Base-by-base conservation (phyloP, 2,797 vertebrate genomes). In the Pangasius mekongensis region DNA sequence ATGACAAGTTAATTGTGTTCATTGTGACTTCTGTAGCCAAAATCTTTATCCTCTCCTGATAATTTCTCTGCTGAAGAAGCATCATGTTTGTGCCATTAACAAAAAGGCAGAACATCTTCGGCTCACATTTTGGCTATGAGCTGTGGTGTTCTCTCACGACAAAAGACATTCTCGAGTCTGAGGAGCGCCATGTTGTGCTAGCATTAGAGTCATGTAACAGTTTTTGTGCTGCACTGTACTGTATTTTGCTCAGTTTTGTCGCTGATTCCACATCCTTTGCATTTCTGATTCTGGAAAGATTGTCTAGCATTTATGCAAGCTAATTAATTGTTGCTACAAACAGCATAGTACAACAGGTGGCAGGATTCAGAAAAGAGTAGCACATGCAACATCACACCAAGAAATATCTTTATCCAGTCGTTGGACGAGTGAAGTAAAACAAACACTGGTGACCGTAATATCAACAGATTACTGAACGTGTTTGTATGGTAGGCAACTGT, bases 1-100 rank as follows among this genome's bases (percentile, higher is more conserved):
- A 73, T 73, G 69, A 73, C 8, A 43, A 73, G 69, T 3, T 73
- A 27, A 74, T 74, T 74, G 27, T 74, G 30, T 74, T 74, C 71
- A 74, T 47, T 74, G 2, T 52, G 11, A 52, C 5, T 77, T 52
- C 18, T 77, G 5, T 3, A 30, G 36, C 14, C 47, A 52, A 52
- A 77, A n/a, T 52, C 74, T 52, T 76, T 76, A 49, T 76, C 11
- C 24, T 76, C 5, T 77, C 14, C 27, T 80, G 16, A 58, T 58
- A 2, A 24, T 56, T 36, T 58, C 52, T 56, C 77, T 24, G 18
- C 8, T 80, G 52, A 22, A 56, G n/a, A 33, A 56, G 76, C 73
- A n/a, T 14, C 73, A 3, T 27, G 39, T 76, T 76, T 54, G 13
- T 76, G 43, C 43, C 73, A 76, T 49, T n/a, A 74, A 43, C 39